Base-by-base conservation (phyloP, 2,888 invertebrate genomes). In the Drosophila leonis region DNA sequence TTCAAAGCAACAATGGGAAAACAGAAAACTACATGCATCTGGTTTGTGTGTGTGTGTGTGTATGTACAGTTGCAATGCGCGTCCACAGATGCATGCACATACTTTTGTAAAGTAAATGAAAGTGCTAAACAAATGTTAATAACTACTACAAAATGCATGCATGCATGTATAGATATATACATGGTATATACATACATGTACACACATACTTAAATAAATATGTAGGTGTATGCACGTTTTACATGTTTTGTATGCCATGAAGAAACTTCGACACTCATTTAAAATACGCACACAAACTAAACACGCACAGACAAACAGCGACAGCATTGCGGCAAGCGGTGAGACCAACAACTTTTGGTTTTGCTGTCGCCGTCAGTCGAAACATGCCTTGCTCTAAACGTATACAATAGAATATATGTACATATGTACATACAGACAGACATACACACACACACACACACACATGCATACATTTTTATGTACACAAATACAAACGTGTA, bases 191-290 rank as follows among this genome's bases (percentile, higher is more conserved):
- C 18, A n/a, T 8, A 31, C 56, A 12, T n/a, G n/a, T 0, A 10
- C 18, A 65, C 33, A 48, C n/a, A n/a, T n/a, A n/a, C n/a, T n/a
- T n/a, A n/a, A n/a, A n/a, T n/a, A n/a, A n/a, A n/a, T 61, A 44
- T 51, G 65, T 65, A 62, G 48, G 48, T 49, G 63, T 60, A 54
- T 78, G 75, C 74, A 68, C 61, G 72, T 67, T 77, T 68, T 77
- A 77, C 63, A 75, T 79, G 62, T 68, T 80, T 75, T 61, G 65
- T 65, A 74, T 76, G 74, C 76, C 68, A 70, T 78, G 86, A 75
- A 82, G 73, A 80, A 88, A 83, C 61, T 79, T 72, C 64, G 67
- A 75, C 77, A 72, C 56, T 52, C 37, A 55, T 49, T 15, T n/a
- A 13, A 29, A 46, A 66, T 35, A 64, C 75, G 66, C 63, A 63